Evolutionary conservation across 2,113 vertebrate genomes (phyloP).

Genomic region (Corythaixoides concolor): DNA sequence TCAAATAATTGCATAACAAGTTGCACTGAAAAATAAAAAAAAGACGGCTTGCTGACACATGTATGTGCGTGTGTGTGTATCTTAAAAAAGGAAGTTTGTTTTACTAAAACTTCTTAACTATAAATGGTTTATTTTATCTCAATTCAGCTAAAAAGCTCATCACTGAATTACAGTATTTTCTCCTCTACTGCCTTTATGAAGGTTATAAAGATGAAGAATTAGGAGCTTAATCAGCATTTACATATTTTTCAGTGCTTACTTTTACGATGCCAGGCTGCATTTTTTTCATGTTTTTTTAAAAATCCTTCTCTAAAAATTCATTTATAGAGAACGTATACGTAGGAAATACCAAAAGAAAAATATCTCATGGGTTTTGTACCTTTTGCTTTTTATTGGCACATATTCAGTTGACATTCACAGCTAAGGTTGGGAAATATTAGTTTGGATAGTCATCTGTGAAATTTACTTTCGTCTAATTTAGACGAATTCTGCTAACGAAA

Average conservation of each 20-base stretch:
- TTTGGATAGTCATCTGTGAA: slow-evolving; percentile 2
- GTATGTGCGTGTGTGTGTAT: neutral
- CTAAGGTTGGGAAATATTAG: neutral
- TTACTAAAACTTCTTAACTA: neutral
- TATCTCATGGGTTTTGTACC: neutral
- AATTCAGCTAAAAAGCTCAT: slow-evolving; percentile 40
- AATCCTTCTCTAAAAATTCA: neutral
- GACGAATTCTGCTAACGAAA: neutral
- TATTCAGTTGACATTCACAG: neutral
- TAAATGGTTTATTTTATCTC: slow-evolving; percentile 36
- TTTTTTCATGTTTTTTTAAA: neutral
- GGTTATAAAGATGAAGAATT: slow-evolving; percentile 31
- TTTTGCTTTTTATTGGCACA: neutral
- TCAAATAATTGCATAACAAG: slow-evolving; percentile 61
- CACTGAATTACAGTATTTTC: neutral
- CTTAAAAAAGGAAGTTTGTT: neutral
- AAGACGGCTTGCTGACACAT: slow-evolving; percentile 10
- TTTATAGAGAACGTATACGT: neutral
- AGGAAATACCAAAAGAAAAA: neutral
- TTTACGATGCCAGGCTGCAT: neutral
- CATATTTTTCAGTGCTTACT: neutral
- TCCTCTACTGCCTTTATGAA: slow-evolving; percentile 26
- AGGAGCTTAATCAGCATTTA: slow-evolving; percentile 16
- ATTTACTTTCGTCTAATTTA: no score
- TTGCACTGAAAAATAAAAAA: slow-evolving; percentile 61